Conservation (phyloP, 2,888 invertebrate genomes). For the Bugulina stolonifera region DNA sequence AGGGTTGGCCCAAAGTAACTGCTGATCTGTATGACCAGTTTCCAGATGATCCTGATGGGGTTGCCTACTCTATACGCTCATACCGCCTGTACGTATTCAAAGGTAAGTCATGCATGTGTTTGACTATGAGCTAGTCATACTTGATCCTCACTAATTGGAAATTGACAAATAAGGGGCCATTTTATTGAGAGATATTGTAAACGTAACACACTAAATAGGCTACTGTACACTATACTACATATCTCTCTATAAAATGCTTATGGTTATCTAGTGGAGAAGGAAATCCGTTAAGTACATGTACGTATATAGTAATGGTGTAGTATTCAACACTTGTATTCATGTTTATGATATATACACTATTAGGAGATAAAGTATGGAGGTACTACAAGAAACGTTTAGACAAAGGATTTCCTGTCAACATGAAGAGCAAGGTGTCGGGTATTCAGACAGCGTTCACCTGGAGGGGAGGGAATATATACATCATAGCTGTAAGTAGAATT, state of each 20-base stretch:
- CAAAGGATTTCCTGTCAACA: constrained; percentile 8
- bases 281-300: too few relatives aligned
- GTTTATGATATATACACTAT: too few relatives aligned
- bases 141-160: too few relatives aligned
- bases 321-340: too few relatives aligned
- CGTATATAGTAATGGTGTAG: too few relatives aligned
- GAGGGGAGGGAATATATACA: constrained; percentile 1
- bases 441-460: neutral
- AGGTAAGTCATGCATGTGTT: constrained; percentile 11
- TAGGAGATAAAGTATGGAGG: constrained; percentile 11
- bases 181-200: too few relatives aligned
- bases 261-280: too few relatives aligned
- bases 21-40: neutral
- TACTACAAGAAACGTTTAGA: neutral
- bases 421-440: neutral
- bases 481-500: neutral
- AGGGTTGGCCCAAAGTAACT: constrained; percentile 11
- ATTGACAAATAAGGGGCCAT: too few relatives aligned
- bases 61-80: neutral
- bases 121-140: neutral
- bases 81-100: constrained; percentile 17
- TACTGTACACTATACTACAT: too few relatives aligned
- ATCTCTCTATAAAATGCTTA: too few relatives aligned
- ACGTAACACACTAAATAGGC: too few relatives aligned
- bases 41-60: neutral